Percentiles rank a stretch among this genome's conserved stretches.
Conservation (phyloP, 2,797 vertebrate genomes). For the Rhyacichthys aspro region DNA sequence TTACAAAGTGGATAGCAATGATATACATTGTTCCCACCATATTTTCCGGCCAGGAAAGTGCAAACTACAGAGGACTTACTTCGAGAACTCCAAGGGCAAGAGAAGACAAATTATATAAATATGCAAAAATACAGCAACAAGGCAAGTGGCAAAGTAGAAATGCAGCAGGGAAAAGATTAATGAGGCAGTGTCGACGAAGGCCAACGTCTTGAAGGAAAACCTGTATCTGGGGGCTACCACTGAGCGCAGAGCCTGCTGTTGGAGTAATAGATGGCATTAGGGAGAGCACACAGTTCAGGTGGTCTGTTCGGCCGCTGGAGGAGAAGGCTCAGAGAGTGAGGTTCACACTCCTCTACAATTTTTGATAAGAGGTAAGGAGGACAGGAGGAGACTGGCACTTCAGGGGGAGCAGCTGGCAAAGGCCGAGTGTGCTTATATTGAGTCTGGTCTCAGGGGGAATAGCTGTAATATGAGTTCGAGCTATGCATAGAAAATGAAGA, state of each 20-base stretch:
- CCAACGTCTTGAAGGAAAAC: constrained; percentile 7
- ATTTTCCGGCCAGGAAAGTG: no score
- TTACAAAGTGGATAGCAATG: background rate
- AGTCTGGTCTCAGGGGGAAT: constrained; percentile 5
- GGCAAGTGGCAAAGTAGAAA: constrained; percentile 15
- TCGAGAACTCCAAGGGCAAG: constrained; percentile 14
- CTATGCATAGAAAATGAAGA: constrained; percentile 21
- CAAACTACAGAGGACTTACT: constrained; percentile 2
- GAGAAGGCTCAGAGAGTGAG: constrained; percentile 22
- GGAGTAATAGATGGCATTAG: constrained; percentile 43
- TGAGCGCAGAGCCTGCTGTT: constrained; percentile 30
- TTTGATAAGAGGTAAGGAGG: constrained; percentile 24
- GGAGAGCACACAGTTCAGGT: constrained; percentile 3
- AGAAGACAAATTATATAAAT: constrained; percentile 25
- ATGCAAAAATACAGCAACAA: constrained; percentile 15
- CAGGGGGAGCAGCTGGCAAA: constrained; percentile 28
- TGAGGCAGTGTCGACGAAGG: background rate
- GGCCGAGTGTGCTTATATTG: constrained; percentile 36
- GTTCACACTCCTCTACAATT: constrained; percentile 33
- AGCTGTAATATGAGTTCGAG: constrained; percentile 1
- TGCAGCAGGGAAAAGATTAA: constrained; percentile 23
- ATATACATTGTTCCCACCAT: background rate
- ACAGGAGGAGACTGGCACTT: constrained; percentile 13
- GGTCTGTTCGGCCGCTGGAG: background rate
- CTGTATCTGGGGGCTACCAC: constrained; percentile 4